Evolutionary conservation across 2,888 invertebrate genomes (phyloP), one percentile per base, ranked within the genome.

Genomic region (Plagiodera versicolora): DNA sequence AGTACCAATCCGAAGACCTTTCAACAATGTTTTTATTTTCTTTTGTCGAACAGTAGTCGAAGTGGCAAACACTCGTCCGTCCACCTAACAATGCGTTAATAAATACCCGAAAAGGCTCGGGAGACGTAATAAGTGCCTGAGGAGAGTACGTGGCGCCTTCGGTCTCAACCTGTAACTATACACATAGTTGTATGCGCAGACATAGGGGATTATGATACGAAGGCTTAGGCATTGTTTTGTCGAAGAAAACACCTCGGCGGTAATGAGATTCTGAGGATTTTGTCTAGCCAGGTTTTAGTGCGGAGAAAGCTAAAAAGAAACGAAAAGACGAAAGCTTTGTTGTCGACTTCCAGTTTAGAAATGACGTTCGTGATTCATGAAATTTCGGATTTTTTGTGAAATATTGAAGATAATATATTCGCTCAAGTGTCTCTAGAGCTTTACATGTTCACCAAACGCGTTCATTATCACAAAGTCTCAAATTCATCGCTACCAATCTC

Each of bases 51-150:
- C 64, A 66, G 72, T 70, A 72, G 69, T 67, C 65, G 64, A 70
- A 76, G 75, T 73, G 72, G 75, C 70, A 75, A 75, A 74, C 75
- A 76, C 73, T 74, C 68, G 71, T 72, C 69, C 66, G 67, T 39
- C 51, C 63, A 59, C 65, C 66, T 64, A 69, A 73, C 74, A 74
- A 76, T 73, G 69, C 71, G 68, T 74, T 75, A 74, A 74, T 75
- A 75, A 74, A 73, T 75, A 75, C 74, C 74, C 68, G 67, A 67
- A 64, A 68, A 69, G 60, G 69, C 68, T 66, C 69, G 70, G 68
- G 68, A 66, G 72, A 72, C 73, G 68, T 74, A 75, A 76, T 73
- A 72, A 74, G 73, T 72, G 72, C 69, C 70, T 71, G 72, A 69
- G 70, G 70, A 70, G 71, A 66, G 68, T 63, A 62, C 61, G 69